These are phyloP conservation scores for Neodiprion lecontei DNA, from an alignment of 1,140 invertebrate genomes.

Conservation along the genomic window DNA sequence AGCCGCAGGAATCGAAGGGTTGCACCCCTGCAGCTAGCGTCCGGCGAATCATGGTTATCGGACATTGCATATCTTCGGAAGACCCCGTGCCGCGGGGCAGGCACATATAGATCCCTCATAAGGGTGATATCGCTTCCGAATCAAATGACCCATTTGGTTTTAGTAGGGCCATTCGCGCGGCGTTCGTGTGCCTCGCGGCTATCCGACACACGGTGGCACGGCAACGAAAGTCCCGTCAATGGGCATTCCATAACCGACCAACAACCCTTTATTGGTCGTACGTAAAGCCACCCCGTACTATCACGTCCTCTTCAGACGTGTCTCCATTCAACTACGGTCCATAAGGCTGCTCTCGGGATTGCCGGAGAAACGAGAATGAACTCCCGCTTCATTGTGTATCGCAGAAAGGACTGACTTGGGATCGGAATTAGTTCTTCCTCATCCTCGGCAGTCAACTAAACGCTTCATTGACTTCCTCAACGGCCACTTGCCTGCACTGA, in stretches of 20 bases:
- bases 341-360: neutral
- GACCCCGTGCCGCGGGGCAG: slow-evolving; percentile 42
- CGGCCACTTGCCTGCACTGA: too few species aligned
- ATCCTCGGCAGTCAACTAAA: too few species aligned
- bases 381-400: too few species aligned
- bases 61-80: slow-evolving; percentile 54
- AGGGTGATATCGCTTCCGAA: slow-evolving; percentile 59
- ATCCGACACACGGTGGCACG: slow-evolving; percentile 31
- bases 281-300: neutral
- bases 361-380: too few species aligned
- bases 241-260: slow-evolving; percentile 40
- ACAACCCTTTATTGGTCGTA: slow-evolving; percentile 24
- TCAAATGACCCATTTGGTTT: slow-evolving; percentile 62
- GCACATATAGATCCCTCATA: slow-evolving; percentile 55
- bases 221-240: slow-evolving; percentile 48
- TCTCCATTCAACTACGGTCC: neutral
- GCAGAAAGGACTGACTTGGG: too few species aligned
- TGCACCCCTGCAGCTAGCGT: neutral
- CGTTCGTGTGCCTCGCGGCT: slow-evolving; percentile 52
- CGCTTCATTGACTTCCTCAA: too few species aligned
- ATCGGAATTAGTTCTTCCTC: too few species aligned
- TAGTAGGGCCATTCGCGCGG: slow-evolving; percentile 56
- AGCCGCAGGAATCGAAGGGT: slow-evolving; percentile 21
- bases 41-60: slow-evolving; percentile 37
- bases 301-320: neutral